Percentiles rank a stretch among this genome's conserved stretches.
phyloP scores from a whole-genome alignment of 2,797 vertebrate genomes.

The Lutjanus argentimaculatus region DNA sequence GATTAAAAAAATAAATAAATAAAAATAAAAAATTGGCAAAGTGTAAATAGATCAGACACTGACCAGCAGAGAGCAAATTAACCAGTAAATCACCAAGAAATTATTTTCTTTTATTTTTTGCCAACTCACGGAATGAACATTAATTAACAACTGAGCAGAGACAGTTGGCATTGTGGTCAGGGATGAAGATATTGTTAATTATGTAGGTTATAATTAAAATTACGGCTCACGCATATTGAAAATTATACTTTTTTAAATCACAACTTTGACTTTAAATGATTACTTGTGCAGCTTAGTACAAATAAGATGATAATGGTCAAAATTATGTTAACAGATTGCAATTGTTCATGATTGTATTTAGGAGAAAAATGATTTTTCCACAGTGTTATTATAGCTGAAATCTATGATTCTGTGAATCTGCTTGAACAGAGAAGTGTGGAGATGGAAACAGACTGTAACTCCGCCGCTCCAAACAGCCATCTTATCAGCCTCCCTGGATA shows the following conservation, averaged over 20 bases:
- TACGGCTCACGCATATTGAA: background rate
- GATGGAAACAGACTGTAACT: conserved; percentile 38
- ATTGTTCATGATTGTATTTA: conserved; percentile 19
- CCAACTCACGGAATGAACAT: background rate
- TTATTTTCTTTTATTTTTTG: background rate
- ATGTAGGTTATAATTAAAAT: conserved; percentile 14
- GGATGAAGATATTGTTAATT: conserved; percentile 15
- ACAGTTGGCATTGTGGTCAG: conserved; percentile 6
- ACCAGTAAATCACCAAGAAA: background rate
- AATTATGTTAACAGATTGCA: conserved; percentile 5
- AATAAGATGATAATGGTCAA: background rate
- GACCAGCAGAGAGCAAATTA: conserved; percentile 3
- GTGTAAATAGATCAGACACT: background rate
- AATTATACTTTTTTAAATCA: conserved; percentile 17
- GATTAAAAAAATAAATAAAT: background rate
- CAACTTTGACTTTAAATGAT: background rate
- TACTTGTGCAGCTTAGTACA: background rate
- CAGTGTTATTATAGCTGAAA: conserved; percentile 43
- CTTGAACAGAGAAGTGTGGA: conserved; percentile 10
- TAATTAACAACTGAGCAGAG: conserved; percentile 14
- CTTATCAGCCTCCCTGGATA: conserved; percentile 63
- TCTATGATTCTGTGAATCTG: conserved; percentile 36
- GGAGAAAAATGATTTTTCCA: background rate
- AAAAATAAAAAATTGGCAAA: too few relatives aligned
- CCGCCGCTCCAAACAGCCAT: conserved; percentile 37